A percentile compares a stretch with the other conserved stretches of the same genome.
Evolutionary conservation across 1,140 invertebrate species (phyloP).

Genomic region (Halictus rubicundus): DNA sequence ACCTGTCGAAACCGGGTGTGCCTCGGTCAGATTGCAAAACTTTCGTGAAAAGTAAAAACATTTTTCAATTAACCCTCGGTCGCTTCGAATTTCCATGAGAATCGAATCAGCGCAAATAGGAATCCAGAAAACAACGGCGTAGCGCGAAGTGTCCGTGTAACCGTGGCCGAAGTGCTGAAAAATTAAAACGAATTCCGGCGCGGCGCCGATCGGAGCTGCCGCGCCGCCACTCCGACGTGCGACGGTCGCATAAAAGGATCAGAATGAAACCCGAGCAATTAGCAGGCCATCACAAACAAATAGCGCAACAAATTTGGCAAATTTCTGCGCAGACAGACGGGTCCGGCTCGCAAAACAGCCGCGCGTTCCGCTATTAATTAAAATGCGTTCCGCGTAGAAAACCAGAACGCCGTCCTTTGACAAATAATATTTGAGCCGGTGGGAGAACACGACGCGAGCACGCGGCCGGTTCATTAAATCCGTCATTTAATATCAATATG

Average conservation of each 20-base stretch:
- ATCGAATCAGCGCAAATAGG: too few species aligned
- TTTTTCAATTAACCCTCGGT: too few species aligned
- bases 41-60: too few species aligned
- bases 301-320: neutral
- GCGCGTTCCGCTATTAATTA: constrained; percentile 2
- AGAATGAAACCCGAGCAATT: neutral
- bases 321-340: neutral
- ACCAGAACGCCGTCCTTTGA: neutral
- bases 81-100: too few species aligned
- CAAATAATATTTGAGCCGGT: neutral
- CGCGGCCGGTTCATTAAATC: constrained; percentile 21
- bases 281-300: neutral
- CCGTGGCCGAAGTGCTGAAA: too few species aligned
- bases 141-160: too few species aligned
- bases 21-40: too few species aligned
- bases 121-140: too few species aligned
- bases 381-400: neutral
- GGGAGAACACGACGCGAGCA: neutral
- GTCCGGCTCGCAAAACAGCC: neutral
- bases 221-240: too few species aligned
- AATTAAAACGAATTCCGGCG: too few species aligned
- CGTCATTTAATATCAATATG: constrained; percentile 35
- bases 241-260: neutral
- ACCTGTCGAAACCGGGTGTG: too few species aligned
- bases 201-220: too few species aligned